A percentile compares a stretch with the other conserved stretches of the same genome.
Conservation (phyloP, 2,797 vertebrate genomes). For the Labeo calbasu region DNA sequence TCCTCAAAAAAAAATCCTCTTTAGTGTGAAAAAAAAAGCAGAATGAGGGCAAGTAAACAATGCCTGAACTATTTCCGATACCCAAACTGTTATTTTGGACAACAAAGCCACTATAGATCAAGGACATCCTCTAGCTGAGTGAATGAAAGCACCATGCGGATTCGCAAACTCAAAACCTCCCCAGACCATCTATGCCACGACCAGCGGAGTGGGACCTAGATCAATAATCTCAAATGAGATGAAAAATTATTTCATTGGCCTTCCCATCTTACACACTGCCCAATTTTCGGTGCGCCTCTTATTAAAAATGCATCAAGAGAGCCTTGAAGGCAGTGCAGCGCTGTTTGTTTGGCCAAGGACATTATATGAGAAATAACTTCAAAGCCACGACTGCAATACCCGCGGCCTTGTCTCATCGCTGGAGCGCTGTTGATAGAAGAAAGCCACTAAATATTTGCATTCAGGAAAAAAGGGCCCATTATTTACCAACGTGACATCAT, state of each 20-base stretch:
- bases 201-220: slow-evolving; percentile 18
- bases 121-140: slow-evolving; percentile 2
- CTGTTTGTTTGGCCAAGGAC: slow-evolving; percentile 56
- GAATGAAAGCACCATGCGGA: slow-evolving; percentile 11
- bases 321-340: slow-evolving; percentile 38
- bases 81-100: slow-evolving; percentile 25
- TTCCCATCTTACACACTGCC: slow-evolving; percentile 21
- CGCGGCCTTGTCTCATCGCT: slow-evolving; percentile 27
- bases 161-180: neutral
- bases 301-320: slow-evolving; percentile 56
- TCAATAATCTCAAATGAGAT: slow-evolving; percentile 53
- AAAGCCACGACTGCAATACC: slow-evolving; percentile 37
- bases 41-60: neutral
- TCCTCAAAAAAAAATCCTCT: neutral
- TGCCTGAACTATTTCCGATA: neutral
- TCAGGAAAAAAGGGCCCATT: slow-evolving; percentile 18
- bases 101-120: slow-evolving; percentile 1
- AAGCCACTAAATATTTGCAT: slow-evolving; percentile 48
- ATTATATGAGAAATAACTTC: slow-evolving; percentile 53
- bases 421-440: slow-evolving; percentile 33
- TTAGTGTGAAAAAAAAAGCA: neutral
- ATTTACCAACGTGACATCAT: slow-evolving; percentile 25
- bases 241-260: slow-evolving; percentile 52
- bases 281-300: slow-evolving; percentile 35
- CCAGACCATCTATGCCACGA: neutral